Evolutionary conservation across 1,140 invertebrate genomes (phyloP), one percentile per base, ranked within the genome.

Genomic region (Melitaea cinxia): DNA sequence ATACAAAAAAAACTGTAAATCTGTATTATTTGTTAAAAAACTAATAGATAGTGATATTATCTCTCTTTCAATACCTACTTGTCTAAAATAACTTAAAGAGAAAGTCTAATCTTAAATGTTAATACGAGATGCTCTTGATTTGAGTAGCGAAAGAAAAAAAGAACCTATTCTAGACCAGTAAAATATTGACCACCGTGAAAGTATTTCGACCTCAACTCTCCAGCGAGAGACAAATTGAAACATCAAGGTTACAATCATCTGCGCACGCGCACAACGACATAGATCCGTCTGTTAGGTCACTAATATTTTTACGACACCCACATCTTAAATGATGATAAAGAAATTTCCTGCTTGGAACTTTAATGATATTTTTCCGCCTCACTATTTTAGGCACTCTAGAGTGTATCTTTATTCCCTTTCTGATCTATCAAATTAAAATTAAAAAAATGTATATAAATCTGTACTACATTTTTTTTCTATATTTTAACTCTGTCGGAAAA

Each of bases 211-310:
- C 50, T 33, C 52, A 47, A n/a, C n/a, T n/a, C n/a, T n/a, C n/a
- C n/a, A 15, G 42, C 39, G 24, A 45, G 24, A 62, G 60, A 54
- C 52, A 47, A 45, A 24, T 57, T 15, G 17, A 45, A 53, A 45
- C 47, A 54, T 55, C 60, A 62, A 62, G 60, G 60, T 39, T 62
- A 55, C 57, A 52, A 60, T 26, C 47, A 37, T 56, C 54, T 26
- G 53, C 42, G 42, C 42, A 19, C 12, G 2, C 39, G 39, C 42
- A 47, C 42, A 15, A 28, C 37, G 35, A 39, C 54, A 42, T 42
- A 12, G 23, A 47, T 47, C 23, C 23, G 53, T 37, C 59, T 30
- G 60, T 62, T 62, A 55, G 60, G 50, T 62, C 60, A 62, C 60
- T 47, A 23, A 42, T 62, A 30, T 62, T 62, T 62, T 62, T 54